Conservation (phyloP, 1,140 invertebrate genomes). For the Anagrus nilaparvatae region DNA sequence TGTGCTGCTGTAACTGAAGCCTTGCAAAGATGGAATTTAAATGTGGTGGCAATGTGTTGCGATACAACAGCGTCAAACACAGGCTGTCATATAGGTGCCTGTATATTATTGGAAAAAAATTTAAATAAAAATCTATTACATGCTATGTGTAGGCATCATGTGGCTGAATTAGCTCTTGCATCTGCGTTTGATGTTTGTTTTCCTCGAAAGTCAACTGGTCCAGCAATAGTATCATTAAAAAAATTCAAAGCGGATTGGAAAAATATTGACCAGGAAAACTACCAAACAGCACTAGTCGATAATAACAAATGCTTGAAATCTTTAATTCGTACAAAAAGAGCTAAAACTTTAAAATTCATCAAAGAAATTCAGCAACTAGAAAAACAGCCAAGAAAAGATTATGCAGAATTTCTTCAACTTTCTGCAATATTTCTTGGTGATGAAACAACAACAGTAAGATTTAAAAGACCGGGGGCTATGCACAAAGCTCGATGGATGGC, state of each 20-base stretch:
- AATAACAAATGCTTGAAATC: too few species aligned
- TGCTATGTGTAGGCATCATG: not conserved
- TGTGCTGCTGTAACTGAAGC: not conserved
- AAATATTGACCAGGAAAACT: too few species aligned
- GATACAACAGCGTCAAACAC: not conserved
- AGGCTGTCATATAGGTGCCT: not conserved
- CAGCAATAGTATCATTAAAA: too few species aligned
- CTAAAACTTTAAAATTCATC: too few species aligned
- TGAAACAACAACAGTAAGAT: too few species aligned
- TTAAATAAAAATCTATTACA: conserved; percentile 11
- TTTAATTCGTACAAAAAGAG: too few species aligned
- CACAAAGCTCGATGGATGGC: conserved; percentile 29
- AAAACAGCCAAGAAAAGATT: too few species aligned
- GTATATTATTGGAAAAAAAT: conserved; percentile 16
- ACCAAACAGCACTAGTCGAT: too few species aligned
- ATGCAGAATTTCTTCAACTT: too few species aligned
- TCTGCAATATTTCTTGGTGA: too few species aligned
- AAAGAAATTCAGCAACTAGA: too few species aligned
- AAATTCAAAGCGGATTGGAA: too few species aligned
- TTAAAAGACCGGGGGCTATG: conserved; percentile 29
- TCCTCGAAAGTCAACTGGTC: not conserved
- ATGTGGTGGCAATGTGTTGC: not conserved
- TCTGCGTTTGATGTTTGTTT: not conserved
- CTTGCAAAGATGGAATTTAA: not conserved
- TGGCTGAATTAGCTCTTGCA: not conserved